Evolutionary conservation across 53 echinoderm and acorn worm genomes (phyloP), one percentile per base, ranked within the genome.

Genomic region (Holothuria leucospilota): DNA sequence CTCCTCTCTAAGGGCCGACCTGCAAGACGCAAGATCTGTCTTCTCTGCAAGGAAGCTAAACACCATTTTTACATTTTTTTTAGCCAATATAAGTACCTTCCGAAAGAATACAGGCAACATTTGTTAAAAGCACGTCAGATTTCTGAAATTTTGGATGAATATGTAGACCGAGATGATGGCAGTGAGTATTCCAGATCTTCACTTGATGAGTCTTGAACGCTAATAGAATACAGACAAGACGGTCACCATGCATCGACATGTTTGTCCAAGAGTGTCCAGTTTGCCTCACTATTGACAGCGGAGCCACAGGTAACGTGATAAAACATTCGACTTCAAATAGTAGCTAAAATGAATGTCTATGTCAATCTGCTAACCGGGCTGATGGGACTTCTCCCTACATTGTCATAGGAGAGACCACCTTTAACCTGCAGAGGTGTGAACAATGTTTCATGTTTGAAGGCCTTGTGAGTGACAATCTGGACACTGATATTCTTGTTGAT

Each of bases 201-300:
- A 30, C 67, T 68, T 25, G 65, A 84, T 14, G 26, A 34, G 23
- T 87, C 20, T 63, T 85, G 10, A n/a, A n/a, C n/a, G 84, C 87
- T n/a, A 51, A 41, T 34, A 10, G 93, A 56, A 87, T 93, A 28
- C 86, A 90, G 68, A 74, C 66, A 9, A n/a, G 85, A 16, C 68
- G 86, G 28, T 93, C 87, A 15, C 93, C 89, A 2, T 93, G 82
- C 49, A 28, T 82, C 23, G 87, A 90, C 66, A 74, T 64, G n/a
- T n/a, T n/a, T n/a, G n/a, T n/a, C n/a, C n/a, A n/a, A n/a, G n/a
- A n/a, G n/a, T n/a, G n/a, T n/a, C n/a, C n/a, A n/a, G n/a, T n/a
- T n/a, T n/a, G n/a, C n/a, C n/a, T n/a, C n/a, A n/a, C n/a, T n/a
- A n/a, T n/a, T n/a, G n/a, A n/a, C n/a, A n/a, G n/a, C n/a, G n/a